Evolutionary conservation across 2,113 vertebrate species (phyloP), one percentile per base, ranked within the genome.

Genomic region (Leuciscus idus): DNA sequence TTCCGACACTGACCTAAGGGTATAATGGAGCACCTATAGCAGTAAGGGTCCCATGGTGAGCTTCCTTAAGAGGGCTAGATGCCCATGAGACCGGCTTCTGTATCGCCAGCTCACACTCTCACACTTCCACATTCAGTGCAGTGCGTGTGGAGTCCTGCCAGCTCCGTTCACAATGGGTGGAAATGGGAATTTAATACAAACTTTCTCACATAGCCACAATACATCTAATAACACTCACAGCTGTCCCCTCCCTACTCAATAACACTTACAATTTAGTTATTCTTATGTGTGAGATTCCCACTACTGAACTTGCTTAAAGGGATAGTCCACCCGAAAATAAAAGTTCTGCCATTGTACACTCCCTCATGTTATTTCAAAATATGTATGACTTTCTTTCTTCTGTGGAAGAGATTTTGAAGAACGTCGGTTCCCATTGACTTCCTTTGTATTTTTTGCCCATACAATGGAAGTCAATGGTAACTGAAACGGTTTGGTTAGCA

Each of bases 181-280:
- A 96, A 96, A 94, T 94, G 91, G 91, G 94, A 95, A 94, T 93
- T 93, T 93, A 94, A 95, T 93, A 94, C 94, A 95, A 93, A 94
- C 94, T 93, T 95, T 96, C 94, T 95, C 95, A 94, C 94, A 92
- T 93, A 94, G 90, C 91, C 90, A 88, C 85, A 89, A 86, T 93
- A 90, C 68, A 84, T 78, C 81, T 87, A 86, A 86, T 89, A 91
- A 90, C 82, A 86, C 88, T 89, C 39, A 66, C 8, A 30, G 79
- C 30, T 55, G 50, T 19, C 50, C 30, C 50, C 28, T 78, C 50
- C 75, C 28, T 36, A 33, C 28, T 78, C 50, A 78, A 52, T 78
- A 33, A 55, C 48, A 78, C 26, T 78, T n/a, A 57, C 12, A 5
- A 78, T 33, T 76, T 52, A 76, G 26, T 52, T n/a, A 28, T 48